phyloP scores from a whole-genome alignment of 2,113 vertebrate genomes.

The Ranitomeya imitator region DNA sequence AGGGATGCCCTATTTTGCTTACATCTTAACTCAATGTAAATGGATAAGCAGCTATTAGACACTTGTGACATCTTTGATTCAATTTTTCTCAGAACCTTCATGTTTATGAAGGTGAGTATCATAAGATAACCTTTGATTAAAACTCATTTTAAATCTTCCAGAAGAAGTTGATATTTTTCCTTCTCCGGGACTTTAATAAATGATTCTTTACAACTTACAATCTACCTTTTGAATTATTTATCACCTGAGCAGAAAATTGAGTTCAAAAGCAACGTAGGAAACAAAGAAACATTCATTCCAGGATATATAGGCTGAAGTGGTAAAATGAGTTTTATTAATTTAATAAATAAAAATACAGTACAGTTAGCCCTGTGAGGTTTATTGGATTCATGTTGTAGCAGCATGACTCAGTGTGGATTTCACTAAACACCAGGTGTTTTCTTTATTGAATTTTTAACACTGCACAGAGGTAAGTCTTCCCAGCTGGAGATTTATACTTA shows the following conservation, averaged over 20 bases:
- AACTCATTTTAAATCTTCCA: neutral
- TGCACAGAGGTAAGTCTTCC: conserved; percentile 82
- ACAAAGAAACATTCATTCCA: conserved; percentile 37
- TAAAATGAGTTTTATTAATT: conserved; percentile 58
- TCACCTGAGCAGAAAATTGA: conserved; percentile 4
- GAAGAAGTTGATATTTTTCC: neutral
- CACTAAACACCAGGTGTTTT: conserved; percentile 84
- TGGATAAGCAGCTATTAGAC: neutral
- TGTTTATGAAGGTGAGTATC: neutral
- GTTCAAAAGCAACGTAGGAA: conserved; percentile 17
- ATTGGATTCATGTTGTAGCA: conserved; percentile 80
- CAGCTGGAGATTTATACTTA: conserved; percentile 70
- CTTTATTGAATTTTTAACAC: conserved; percentile 84
- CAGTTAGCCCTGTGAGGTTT: conserved; percentile 78
- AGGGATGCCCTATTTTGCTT: neutral
- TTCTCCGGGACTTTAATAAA: neutral
- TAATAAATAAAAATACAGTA: conserved; percentile 56
- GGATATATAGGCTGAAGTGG: conserved; percentile 2
- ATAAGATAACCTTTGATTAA: neutral
- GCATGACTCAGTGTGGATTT: conserved; percentile 78
- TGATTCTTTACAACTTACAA: conserved; percentile 8
- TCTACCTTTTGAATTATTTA: conserved; percentile 15
- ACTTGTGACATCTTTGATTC: neutral
- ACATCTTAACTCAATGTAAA: neutral
- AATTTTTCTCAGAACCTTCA: neutral